phyloP scores from a whole-genome alignment of 1,140 invertebrate genomes.

The Hylyphantes graminicola region DNA sequence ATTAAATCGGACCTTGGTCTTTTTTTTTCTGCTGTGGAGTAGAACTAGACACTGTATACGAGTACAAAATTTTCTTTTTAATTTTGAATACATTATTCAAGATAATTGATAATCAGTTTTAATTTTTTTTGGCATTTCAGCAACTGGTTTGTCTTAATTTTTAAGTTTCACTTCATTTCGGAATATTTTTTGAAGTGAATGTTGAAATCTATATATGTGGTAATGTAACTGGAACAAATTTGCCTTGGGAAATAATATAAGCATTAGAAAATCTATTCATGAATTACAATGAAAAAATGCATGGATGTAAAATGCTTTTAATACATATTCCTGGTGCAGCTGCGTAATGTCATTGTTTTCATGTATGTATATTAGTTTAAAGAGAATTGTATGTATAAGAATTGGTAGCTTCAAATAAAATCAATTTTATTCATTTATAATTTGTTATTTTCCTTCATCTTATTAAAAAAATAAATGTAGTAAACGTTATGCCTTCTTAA shows the following conservation, averaged over 20 bases:
- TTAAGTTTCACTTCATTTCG: slow-evolving; percentile 57
- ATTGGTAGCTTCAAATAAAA: too few relatives aligned
- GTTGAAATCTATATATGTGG: slow-evolving; percentile 46
- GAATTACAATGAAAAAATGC: background rate
- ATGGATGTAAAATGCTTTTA: background rate
- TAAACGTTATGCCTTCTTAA: too few relatives aligned
- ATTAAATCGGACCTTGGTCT: too few relatives aligned
- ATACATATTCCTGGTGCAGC: background rate
- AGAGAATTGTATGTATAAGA: background rate
- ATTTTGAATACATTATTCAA: too few relatives aligned
- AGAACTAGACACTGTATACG: too few relatives aligned
- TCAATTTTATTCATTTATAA: too few relatives aligned
- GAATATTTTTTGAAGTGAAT: slow-evolving; percentile 49
- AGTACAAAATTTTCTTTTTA: too few relatives aligned
- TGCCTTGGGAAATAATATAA: slow-evolving; percentile 31
- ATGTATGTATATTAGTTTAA: background rate
- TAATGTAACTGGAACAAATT: slow-evolving; percentile 40
- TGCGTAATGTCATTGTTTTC: background rate
- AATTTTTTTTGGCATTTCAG: background rate
- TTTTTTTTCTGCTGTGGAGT: too few relatives aligned
- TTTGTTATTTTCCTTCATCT: too few relatives aligned
- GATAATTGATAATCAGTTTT: too few relatives aligned
- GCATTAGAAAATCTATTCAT: slow-evolving; percentile 14
- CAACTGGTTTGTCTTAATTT: slow-evolving; percentile 58
- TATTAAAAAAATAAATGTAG: too few relatives aligned